Conservation (phyloP, 2,888 invertebrate species). For the Stenodema calcarata region DNA sequence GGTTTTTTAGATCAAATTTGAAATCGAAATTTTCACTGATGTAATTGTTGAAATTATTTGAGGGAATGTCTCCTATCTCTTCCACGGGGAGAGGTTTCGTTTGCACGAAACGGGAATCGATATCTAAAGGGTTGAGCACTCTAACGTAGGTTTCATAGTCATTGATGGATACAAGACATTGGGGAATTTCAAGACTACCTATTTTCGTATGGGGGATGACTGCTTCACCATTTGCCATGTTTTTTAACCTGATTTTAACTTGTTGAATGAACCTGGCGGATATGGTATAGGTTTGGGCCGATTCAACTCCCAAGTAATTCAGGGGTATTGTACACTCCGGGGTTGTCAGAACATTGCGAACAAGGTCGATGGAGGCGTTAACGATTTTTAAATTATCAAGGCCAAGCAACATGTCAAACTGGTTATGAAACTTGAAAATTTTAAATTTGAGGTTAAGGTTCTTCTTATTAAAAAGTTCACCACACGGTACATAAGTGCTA, state of each 20-base stretch:
- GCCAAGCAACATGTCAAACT: constrained; percentile 23
- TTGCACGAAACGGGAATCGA: not conserved
- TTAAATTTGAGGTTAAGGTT: constrained; percentile 20
- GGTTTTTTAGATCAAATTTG: not conserved
- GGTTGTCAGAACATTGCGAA: not conserved
- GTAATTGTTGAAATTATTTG: not conserved
- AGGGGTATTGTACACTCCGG: not conserved
- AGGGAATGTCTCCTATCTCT: not conserved
- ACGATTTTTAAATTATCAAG: constrained; percentile 7
- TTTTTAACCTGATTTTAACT: not conserved
- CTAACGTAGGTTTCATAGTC: not conserved
- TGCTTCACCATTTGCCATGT: not conserved
- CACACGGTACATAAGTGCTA: not conserved
- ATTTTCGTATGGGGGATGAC: not conserved
- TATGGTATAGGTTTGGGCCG: not conserved
- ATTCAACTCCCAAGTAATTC: not conserved
- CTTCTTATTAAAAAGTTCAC: not conserved
- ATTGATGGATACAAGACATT: not conserved
- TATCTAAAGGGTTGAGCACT: not conserved
- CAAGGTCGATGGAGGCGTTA: not conserved
- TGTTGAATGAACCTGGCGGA: not conserved
- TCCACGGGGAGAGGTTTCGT: not conserved
- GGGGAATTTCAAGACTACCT: not conserved
- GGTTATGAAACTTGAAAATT: not conserved
- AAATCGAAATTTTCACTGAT: not conserved